Evolutionary conservation across 2,888 invertebrate species (phyloP), one percentile per base, ranked within the genome.

Genomic region (Nebria salina): DNA sequence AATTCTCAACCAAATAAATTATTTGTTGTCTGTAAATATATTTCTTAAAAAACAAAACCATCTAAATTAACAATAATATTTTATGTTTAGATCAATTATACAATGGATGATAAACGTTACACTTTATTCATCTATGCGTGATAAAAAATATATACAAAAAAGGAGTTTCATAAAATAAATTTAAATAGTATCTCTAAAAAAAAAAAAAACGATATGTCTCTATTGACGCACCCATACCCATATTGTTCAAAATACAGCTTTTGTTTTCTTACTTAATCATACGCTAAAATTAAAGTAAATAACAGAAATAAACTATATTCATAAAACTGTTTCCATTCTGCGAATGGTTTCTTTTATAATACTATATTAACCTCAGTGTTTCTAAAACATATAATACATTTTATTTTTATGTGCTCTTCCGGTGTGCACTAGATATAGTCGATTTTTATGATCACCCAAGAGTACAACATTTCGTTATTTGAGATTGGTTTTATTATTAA

Each of bases 251-350:
- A 54, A 75, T 75, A 78, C 78, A 80, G 75, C 26, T 74, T 78
- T 72, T 25, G 20, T 42, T 54, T 66, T 54, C 66, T 80, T 11
- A 25, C 73, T 73, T 25, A 73, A 72, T 66, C 74, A 70, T 80
- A 54, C 80, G 20, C 70, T 70, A 20, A 20, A 70, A 54, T 78
- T 78, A 74, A 41, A 78, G 78, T 74, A 75, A 80, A 80, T 80
- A 80, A 80, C 80, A 80, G 72, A 80, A 75, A 80, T 80, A 80
- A 80, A 80, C 80, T 80, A 80, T 80, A 75, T 75, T 80, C 75
- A 75, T 80, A 80, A 80, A 80, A 80, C 80, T 68, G 20, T 70
- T 70, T 43, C 78, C 80, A 75, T 80, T 80, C 79, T 79, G 66
- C n/a, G 80, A 80, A 80, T 75, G 80, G 80, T 66, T 70, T 66